Conservation (phyloP, 2,113 vertebrate species). For the Petromus typicus region DNA sequence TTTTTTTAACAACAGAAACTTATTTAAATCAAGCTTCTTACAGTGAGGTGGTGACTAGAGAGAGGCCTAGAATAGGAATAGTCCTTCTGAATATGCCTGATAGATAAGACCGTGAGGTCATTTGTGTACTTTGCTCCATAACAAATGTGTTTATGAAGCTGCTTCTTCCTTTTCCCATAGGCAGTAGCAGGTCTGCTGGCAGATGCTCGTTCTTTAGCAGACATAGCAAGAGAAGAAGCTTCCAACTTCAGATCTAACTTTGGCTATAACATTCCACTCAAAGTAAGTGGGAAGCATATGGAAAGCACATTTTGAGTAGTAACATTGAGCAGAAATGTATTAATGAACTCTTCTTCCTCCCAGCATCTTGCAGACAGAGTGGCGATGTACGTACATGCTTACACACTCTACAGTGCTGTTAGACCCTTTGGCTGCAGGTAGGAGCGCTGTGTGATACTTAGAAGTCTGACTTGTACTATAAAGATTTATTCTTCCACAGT, state of each 20-base stretch:
- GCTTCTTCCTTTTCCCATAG: constrained; percentile 81
- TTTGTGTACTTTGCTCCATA: neutral
- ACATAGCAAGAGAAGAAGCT: constrained; percentile 97
- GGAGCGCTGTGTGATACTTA: constrained; percentile 55
- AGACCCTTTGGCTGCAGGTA: constrained; percentile 99
- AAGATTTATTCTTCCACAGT: neutral
- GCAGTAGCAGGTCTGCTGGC: constrained; percentile 97
- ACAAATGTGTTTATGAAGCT: constrained; percentile 3
- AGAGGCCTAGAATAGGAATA: neutral
- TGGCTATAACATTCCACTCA: constrained; percentile 97
- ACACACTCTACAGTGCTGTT: constrained; percentile 98
- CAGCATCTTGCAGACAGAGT: constrained; percentile 98
- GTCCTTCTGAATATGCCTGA: neutral
- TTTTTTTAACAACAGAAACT: too few species aligned
- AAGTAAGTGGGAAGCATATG: constrained; percentile 86
- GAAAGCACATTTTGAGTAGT: neutral
- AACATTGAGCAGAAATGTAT: neutral
- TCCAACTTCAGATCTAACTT: constrained; percentile 98
- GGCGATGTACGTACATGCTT: constrained; percentile 99
- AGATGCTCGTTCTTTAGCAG: constrained; percentile 96
- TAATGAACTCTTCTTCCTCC: neutral
- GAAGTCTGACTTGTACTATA: neutral
- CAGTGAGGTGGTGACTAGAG: neutral
- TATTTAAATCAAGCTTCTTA: constrained; percentile 31
- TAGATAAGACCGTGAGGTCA: neutral